Base-by-base conservation (phyloP, 2,113 vertebrate genomes). In the Saccopteryx leptura region DNA sequence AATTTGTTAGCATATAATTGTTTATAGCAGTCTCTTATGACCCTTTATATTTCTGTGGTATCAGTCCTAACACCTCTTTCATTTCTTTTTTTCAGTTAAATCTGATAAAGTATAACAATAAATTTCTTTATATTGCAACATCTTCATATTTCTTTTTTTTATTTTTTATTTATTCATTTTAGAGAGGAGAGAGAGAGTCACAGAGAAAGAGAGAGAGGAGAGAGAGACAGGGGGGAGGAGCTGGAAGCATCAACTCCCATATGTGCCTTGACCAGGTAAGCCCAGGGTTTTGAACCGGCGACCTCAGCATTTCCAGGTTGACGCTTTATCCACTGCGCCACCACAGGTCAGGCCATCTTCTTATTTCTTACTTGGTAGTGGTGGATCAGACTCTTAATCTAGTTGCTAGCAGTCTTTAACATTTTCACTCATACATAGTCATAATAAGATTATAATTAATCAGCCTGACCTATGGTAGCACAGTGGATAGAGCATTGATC, bases 61-160 rank as follows among this genome's bases (percentile, higher is more conserved):
- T 75, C 26, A 52, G 48, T 28, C 8, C 0, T 75, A 31, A 52
- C 72, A 50, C 23, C 39, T 48, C 71, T 50, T 74, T 48, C 46
- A 74, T 74, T 74, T 85, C 50, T 58, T 76, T 74, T 79, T 58
- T 26, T 23, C 48, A 91, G 63, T 50, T 91, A 78, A 61, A 58
- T 54, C 50, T 66, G 39, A 74, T 60, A 91, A 88, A 79, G n/a
- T n/a, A 92, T 7, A 39, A 69, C 33, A 88, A 79, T 39, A 66
- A 71, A 79, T 66, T 84, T 92, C 31, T 71, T 89, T 84, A 71
- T 46, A 79, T 24, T 78, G 56, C 31, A 86, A 83, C 48, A 72
- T 61, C 56, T 79, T 88, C 63, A 79, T 39, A 84, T 50, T 65
- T 79, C 21, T 50, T 93, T n/a, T n/a, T n/a, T n/a, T n/a, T n/a